Percentiles rank a stretch among this genome's conserved stretches.
Evolutionary conservation across 2,797 vertebrate genomes (phyloP).

Genomic region (Catamblyrhynchus diadema): DNA sequence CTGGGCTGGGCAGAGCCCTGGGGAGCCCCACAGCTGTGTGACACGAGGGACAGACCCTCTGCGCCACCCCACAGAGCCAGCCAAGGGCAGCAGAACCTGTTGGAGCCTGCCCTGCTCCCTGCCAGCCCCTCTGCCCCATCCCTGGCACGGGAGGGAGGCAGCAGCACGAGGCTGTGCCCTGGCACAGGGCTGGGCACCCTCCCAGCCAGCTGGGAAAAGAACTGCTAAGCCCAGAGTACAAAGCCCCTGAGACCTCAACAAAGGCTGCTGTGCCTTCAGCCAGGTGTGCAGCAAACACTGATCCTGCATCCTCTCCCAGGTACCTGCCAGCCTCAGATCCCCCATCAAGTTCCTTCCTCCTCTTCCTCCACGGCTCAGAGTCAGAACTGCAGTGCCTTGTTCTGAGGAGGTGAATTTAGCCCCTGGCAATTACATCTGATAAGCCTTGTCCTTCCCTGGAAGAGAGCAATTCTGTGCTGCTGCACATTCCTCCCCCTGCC

Average conservation of each 20-base stretch:
- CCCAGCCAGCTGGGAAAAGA: background rate
- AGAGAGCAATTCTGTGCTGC: background rate
- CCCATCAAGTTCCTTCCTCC: background rate
- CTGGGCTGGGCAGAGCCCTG: background rate
- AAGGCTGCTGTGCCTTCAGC: background rate
- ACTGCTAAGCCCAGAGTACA: background rate
- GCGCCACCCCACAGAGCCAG: background rate
- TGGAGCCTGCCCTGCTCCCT: background rate
- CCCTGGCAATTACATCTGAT: background rate
- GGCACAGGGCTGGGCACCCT: background rate
- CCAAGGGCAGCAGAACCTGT: rapidly evolving
- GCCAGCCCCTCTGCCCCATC: background rate
- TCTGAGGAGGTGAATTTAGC: background rate
- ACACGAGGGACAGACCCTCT: background rate
- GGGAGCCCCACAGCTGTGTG: background rate
- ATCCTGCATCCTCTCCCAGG: background rate
- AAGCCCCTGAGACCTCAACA: background rate
- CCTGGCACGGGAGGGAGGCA: background rate
- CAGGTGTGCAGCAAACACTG: background rate
- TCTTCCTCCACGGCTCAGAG: background rate
- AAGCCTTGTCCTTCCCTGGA: background rate
- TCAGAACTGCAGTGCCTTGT: background rate
- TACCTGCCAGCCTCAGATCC: background rate
- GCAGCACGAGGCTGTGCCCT: background rate
- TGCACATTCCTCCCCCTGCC: background rate